Evolutionary conservation across 2,113 vertebrate species (phyloP), one percentile per base, ranked within the genome.

Genomic region (Dunckerocampus dactyliophorus): DNA sequence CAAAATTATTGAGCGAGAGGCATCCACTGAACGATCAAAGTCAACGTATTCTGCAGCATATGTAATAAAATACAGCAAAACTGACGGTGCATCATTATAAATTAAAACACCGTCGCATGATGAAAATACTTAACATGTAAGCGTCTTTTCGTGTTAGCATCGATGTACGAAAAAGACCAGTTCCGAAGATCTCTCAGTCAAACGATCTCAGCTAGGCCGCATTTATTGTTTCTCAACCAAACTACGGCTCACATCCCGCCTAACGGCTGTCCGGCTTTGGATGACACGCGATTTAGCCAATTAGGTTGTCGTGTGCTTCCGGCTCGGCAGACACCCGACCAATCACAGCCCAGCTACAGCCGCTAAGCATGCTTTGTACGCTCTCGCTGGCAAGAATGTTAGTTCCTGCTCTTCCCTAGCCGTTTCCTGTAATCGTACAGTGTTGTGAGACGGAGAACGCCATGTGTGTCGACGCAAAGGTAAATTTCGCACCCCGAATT

Each of bases 401-500:
- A 91, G 90, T 91, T 91, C 90, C 89, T 91, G 90, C 90, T 90
- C 87, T 85, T 79, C 82, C 79, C 88, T 88, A 89, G 88, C 86
- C 88, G 91, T 91, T 92, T 92, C 91, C 91, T 91, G 91, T 90
- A 88, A 88, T 85, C 89, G 87, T 85, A 88, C 88, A 87, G 90
- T 92, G 90, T 92, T 92, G 91, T 91, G 89, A 92, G 89, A 90
- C 88, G 90, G 87, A 91, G 91, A 92, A 90, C 91, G 91, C 91
- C 91, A 92, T 92, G 91, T 92, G 91, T 92, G 90, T 91, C 87
- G 85, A 89, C 71, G 88, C 82, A 87, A 90, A 92, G 90, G 90
- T 92, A 92, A 88, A 89, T 90, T 92, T 91, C 88, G 82, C 82
- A 84, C 69, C 82, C 83, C 71, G 69, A 89, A 81, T 87, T 81